Evolutionary conservation across 2,888 invertebrate genomes (phyloP), one percentile per base, ranked within the genome.

Genomic region (Lasioglossum malachurum): DNA sequence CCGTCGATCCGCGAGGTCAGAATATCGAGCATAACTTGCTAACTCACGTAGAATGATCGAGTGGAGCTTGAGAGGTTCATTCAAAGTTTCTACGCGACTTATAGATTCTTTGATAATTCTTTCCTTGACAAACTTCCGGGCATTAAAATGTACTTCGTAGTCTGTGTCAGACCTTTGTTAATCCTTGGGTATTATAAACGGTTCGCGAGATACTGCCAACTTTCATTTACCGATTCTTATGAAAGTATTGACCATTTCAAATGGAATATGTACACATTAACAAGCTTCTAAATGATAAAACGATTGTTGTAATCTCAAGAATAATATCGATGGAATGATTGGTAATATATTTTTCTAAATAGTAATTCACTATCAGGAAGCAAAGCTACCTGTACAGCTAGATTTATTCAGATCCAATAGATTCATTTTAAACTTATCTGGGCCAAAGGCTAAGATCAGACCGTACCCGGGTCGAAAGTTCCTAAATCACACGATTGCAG

Each of bases 1-100:
- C 82, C 23, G 46, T 16, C 60, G 41, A 46, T 82, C 57, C 74
- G 67, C 16, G 53, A 19, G 53, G 16, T 12, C 53, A 69, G 74
- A 75, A 19, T 72, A 81, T 83, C 64, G 72, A 81, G 67, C 27
- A 16, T 27, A 60, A 64, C 19, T 75, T 60, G n/a, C 12, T 23
- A n/a, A 23, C 35, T 38, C n/a, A 16, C 16, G 64, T 14, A 41
- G 38, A 71, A 14, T 23, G 69, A 71, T 71, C 38, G 41, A 71
- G 4, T 2, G 10, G 12, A 71, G 23, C 41, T 69, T 23, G 4
- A n/a, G 4, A 23, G 38, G n/a, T n/a, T n/a, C 71, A 41, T 71
- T 71, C 71, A 12, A 71, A 71, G 69, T 71, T 41, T 31, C 7
- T 16, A 53, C 16, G 23, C 7, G 38, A 27, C 14, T 19, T 31